Evolutionary conservation across 2,888 invertebrate species (phyloP).

Genomic region (Microctonus brassicae): DNA sequence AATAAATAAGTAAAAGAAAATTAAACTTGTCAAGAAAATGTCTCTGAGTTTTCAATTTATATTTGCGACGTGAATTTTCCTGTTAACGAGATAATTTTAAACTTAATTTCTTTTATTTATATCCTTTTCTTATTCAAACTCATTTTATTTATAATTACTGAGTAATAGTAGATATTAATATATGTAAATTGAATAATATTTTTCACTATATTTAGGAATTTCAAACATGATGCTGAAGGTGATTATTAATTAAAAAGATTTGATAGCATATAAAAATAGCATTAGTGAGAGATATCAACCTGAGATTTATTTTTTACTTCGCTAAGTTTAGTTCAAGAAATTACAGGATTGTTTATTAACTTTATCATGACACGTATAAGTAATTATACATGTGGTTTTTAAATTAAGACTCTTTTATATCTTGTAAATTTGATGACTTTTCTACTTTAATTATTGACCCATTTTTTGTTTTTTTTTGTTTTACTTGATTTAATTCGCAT

Average conservation of each 20-base stretch:
- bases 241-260: neutral
- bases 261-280: neutral
- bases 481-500: neutral
- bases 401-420: too few species aligned
- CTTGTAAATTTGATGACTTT: too few species aligned
- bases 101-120: neutral
- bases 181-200: slow-evolving; percentile 53
- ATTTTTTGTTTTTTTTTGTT: neutral
- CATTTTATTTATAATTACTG: neutral
- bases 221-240: too few species aligned
- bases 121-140: neutral
- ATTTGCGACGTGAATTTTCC: slow-evolving; percentile 8
- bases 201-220: too few species aligned
- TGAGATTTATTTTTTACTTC: too few species aligned
- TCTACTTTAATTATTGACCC: neutral
- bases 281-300: too few species aligned
- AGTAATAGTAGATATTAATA: too few species aligned
- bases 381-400: too few species aligned
- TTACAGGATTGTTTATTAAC: too few species aligned
- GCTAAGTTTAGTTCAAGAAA: too few species aligned
- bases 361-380: too few species aligned
- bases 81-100: slow-evolving; percentile 25
- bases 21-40: neutral
- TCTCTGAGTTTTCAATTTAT: neutral
- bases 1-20: neutral